Percentiles rank a stretch among this genome's conserved stretches.
These are phyloP conservation scores for Phylloscopus trochilus DNA, from an alignment of 2,113 vertebrate genomes.

Conservation along the genomic window DNA sequence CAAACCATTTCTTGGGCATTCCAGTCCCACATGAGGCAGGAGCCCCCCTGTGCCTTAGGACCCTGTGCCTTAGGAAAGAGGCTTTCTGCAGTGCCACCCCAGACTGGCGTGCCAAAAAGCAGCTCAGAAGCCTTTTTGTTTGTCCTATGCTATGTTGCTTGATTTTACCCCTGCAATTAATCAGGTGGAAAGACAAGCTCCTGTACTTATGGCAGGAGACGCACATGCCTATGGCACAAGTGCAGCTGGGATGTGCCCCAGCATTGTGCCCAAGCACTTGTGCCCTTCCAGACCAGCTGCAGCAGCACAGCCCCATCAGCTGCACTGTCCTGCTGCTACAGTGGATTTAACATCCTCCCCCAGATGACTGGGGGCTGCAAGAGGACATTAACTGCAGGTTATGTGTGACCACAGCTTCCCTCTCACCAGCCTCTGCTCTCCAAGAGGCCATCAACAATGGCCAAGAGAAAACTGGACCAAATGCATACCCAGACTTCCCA, in stretches of 20 bases:
- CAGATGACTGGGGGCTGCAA: background rate
- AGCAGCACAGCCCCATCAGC: background rate
- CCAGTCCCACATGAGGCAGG: background rate
- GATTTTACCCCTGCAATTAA: background rate
- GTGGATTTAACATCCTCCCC: background rate
- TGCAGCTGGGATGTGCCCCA: background rate
- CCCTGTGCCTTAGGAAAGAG: background rate
- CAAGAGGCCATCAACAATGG: background rate
- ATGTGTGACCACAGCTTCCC: background rate
- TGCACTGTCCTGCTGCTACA: background rate
- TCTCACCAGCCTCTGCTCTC: background rate
- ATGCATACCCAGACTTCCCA: background rate
- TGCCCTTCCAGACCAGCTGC: background rate
- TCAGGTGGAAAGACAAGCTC: background rate
- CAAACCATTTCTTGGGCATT: background rate
- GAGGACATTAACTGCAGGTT: background rate
- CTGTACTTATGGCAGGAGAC: background rate
- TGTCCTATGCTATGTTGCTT: background rate
- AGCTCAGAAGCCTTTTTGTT: background rate
- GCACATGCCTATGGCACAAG: background rate
- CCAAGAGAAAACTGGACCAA: background rate
- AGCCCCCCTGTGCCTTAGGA: background rate
- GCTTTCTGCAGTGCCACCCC: background rate
- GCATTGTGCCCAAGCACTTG: background rate
- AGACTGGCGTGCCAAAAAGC: accelerated